phyloP scores from a whole-genome alignment of 1,140 invertebrate genomes.

The Cherax destructor region DNA sequence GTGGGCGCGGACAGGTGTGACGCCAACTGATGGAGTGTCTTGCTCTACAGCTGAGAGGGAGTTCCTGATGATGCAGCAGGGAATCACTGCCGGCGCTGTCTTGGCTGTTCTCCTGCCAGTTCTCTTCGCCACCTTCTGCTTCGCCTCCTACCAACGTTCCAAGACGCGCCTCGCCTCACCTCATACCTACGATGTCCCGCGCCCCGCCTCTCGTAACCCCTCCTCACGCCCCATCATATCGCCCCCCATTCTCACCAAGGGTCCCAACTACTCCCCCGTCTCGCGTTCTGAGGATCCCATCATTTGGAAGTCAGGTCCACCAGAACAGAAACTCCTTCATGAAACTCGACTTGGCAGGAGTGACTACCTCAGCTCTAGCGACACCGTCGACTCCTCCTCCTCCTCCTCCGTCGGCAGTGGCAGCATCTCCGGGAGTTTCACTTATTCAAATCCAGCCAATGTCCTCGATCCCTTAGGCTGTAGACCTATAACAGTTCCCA shows the following conservation, averaged over 20 bases:
- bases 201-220: neutral
- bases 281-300: neutral
- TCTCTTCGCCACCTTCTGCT: conserved; percentile 83
- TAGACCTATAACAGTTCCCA: conserved; percentile 29
- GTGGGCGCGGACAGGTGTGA: conserved; percentile 2
- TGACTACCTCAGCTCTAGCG: neutral
- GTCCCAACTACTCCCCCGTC: conserved; percentile 15
- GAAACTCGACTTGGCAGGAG: conserved; percentile 18
- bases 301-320: neutral
- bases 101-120: conserved; percentile 85
- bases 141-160: conserved; percentile 77
- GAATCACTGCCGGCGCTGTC: conserved; percentile 85
- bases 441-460: neutral
- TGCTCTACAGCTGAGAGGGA: conserved; percentile 83
- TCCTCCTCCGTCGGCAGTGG: neutral
- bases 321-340: conserved; percentile 4
- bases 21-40: neutral
- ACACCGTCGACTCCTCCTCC: conserved; percentile 1
- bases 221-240: neutral
- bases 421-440: conserved; percentile 35
- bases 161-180: conserved; percentile 57
- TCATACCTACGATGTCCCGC: neutral
- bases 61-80: conserved; percentile 79
- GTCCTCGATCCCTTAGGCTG: conserved; percentile 15
- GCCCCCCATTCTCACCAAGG: conserved; percentile 18